Base-by-base conservation (phyloP, 2,888 invertebrate species). In the Andrena hattorfiana region DNA sequence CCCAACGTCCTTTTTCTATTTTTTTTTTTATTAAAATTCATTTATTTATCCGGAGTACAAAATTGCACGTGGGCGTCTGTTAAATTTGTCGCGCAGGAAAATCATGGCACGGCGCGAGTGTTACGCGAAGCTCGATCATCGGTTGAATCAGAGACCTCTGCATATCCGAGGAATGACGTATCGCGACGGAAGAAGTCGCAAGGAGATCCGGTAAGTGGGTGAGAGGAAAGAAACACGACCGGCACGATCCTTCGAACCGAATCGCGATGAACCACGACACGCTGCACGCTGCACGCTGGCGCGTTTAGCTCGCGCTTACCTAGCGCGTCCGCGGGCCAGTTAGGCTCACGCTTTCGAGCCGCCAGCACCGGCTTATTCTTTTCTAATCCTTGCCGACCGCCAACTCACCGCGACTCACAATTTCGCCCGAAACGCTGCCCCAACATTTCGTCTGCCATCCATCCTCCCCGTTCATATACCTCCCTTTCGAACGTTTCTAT, bases 291-390 rank as follows among this genome's bases (percentile, higher is more conserved):
- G 48, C 56, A 51, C 63, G 26, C 30, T 67, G 88, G 89, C 89
- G 87, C 71, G 90, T 90, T 92, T 89, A 90, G 90, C 88, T 91
- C 90, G 89, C 89, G 89, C 92, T 92, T 92, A 92, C 92, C 90
- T 93, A 90, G 66, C 82, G 86, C 83, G 82, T 77, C 84, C 88
- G 87, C 87, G 89, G 91, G 89, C 91, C 93, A 93, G 93, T 93
- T 89, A 91, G 92, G 87, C 91, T 92, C 91, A 92, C 90, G 93
- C 93, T 92, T 93, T 91, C 93, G 90, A 92, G 90, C 91, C 84
- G 92, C 90, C 89, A 93, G 90, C 92, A 93, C 81, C 84, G 80
- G 64, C 49, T 67, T 74, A 73, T 76, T 81, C 74, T 80, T 73
- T 81, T 67, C 68, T 59, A 66, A 75, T 77, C 74, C 54, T 72